Conservation (phyloP, 2,797 vertebrate species). For the Cottoperca gobio region DNA sequence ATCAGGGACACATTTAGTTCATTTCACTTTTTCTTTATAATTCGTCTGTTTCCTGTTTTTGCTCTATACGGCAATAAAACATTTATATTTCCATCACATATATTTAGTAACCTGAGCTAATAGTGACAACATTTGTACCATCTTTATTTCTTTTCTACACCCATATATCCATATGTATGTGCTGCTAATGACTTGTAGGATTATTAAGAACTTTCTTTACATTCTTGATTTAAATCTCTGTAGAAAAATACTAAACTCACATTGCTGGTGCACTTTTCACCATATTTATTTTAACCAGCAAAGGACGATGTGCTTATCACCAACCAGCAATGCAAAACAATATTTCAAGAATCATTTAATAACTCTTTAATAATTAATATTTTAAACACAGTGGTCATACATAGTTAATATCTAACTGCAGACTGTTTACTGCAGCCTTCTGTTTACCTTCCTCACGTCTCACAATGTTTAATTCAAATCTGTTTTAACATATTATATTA, state of each 20-base stretch:
- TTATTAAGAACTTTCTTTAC: conserved; percentile 1
- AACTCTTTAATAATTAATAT: not conserved
- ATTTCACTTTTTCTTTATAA: not conserved
- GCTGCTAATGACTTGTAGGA: not conserved
- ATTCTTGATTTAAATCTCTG: conserved; percentile 1
- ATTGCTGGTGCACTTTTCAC: not conserved
- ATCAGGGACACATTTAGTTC: not conserved
- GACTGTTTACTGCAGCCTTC: not conserved
- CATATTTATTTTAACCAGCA: not conserved
- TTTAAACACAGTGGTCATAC: not conserved
- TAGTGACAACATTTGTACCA: not conserved
- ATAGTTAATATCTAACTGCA: not conserved
- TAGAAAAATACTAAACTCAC: not conserved
- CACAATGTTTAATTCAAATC: not conserved
- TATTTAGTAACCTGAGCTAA: not conserved
- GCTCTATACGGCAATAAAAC: not conserved
- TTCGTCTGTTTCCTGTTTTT: not conserved
- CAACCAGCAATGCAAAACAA: not conserved
- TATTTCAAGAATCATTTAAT: not conserved
- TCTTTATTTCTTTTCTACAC: not conserved
- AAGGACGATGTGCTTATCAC: not conserved
- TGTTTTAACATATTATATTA: no score
- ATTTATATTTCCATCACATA: not conserved
- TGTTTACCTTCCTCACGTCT: not conserved
- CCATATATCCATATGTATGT: conserved; percentile 1